A percentile compares a stretch with the other conserved stretches of the same genome.
Conservation (phyloP, 2,888 invertebrate genomes). For the Tupiocoris notatus region DNA sequence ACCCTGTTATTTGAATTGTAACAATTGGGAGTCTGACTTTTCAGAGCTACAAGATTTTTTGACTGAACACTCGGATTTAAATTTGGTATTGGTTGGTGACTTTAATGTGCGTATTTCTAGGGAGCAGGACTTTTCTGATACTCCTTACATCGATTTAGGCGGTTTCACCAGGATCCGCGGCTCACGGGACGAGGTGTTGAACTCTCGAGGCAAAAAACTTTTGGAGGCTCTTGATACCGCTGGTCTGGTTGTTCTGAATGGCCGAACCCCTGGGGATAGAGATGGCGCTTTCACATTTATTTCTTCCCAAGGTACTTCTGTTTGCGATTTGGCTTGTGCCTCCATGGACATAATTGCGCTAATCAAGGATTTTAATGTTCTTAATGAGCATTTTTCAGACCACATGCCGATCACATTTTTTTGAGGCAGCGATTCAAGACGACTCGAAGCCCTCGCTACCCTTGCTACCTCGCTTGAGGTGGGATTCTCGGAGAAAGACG, state of each 20-base stretch:
- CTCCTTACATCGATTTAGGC: neutral
- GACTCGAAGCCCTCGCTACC: neutral
- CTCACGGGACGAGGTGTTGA: neutral
- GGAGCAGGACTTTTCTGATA: conserved; percentile 6
- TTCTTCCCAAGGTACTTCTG: neutral
- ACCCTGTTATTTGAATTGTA: conserved; percentile 6
- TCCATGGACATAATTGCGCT: neutral
- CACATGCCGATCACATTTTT: conserved; percentile 12
- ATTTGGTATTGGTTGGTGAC: conserved; percentile 6
- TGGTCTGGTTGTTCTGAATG: conserved; percentile 17
- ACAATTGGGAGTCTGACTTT: conserved; percentile 14
- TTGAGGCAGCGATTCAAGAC: too few relatives aligned
- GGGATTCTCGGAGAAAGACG: neutral
- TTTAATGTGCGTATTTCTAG: conserved; percentile 15
- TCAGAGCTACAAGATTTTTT: neutral
- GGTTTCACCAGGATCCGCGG: neutral
- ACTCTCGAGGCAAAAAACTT: conserved; percentile 4
- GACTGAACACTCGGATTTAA: neutral
- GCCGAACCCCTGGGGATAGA: neutral
- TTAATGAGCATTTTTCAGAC: conserved; percentile 10
- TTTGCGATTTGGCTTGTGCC: conserved; percentile 14
- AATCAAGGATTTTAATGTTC: neutral
- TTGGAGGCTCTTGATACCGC: neutral
- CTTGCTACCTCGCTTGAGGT: neutral
- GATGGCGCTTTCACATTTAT: conserved; percentile 7